Conservation (phyloP, 2,888 invertebrate species). For the Aphodius granarius region DNA sequence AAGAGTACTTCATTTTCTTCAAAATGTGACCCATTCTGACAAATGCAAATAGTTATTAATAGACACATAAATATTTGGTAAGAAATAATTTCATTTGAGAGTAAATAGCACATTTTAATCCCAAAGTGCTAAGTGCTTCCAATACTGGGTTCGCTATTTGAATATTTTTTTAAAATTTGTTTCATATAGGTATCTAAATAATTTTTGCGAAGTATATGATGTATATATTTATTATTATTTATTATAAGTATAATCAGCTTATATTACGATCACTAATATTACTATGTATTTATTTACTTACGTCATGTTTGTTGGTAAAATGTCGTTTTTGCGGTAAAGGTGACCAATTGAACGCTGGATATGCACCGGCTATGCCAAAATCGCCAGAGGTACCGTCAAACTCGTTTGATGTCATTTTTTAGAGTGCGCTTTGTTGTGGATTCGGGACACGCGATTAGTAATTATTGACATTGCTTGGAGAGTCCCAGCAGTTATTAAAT, state of each 20-base stretch:
- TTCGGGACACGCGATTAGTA: background rate
- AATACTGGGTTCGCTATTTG: no score
- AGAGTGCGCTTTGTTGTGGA: background rate
- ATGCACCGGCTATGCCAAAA: background rate
- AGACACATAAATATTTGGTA: background rate
- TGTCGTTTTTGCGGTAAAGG: constrained; percentile 24
- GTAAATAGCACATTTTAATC: no score
- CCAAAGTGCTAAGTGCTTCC: no score
- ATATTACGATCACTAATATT: no score
- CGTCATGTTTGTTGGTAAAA: constrained; percentile 19
- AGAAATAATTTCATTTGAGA: no score
- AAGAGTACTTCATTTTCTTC: constrained; percentile 39
- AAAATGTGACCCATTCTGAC: background rate
- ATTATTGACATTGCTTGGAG: background rate
- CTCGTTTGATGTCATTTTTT: background rate
- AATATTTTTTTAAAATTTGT: constrained; percentile 9
- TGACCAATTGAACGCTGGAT: constrained; percentile 24
- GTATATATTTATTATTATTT: no score
- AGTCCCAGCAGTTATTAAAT: background rate
- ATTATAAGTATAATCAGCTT: no score
- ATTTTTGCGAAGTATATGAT: no score
- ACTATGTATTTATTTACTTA: constrained; percentile 12
- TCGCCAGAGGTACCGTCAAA: background rate
- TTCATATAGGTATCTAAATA: constrained; percentile 3
- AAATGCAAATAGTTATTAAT: background rate